Evolutionary conservation across 2,797 vertebrate species (phyloP).

Genomic region (Brachymystax lenok): DNA sequence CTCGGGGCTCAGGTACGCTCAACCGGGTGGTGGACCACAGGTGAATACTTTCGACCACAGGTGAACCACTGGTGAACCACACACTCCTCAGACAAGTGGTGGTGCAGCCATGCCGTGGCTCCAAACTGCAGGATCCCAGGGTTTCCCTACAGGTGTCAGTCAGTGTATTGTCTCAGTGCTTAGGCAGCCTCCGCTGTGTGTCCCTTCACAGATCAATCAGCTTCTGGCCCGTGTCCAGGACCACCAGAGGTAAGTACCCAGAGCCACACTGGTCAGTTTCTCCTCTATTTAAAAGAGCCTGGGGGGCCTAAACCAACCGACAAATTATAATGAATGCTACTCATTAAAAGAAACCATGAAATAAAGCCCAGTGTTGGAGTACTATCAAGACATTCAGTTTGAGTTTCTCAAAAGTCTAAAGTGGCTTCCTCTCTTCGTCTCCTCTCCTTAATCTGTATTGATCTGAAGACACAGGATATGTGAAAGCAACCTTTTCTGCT

Average conservation of each 20-base stretch:
- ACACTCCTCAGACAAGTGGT: conserved; percentile 10
- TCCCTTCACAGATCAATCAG: conserved; percentile 68
- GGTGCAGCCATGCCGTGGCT: neutral
- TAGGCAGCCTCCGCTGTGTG: conserved; percentile 58
- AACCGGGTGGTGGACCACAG: neutral
- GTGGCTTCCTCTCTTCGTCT: too few species aligned
- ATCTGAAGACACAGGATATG: neutral
- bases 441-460: neutral
- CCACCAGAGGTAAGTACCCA: conserved; percentile 67
- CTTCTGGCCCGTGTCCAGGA: conserved; percentile 66
- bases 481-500: neutral
- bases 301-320: conserved; percentile 4
- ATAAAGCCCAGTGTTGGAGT: neutral
- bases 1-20: neutral
- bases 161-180: conserved; percentile 36
- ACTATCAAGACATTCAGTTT: neutral
- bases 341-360: neutral
- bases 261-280: conserved; percentile 44
- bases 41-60: neutral
- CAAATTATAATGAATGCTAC: neutral
- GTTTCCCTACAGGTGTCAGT: neutral
- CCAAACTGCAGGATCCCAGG: neutral
- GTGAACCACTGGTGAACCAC: conserved; percentile 8
- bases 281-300: conserved; percentile 33
- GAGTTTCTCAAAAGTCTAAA: too few species aligned